A percentile compares a stretch with the other conserved stretches of the same genome.
phyloP scores from a whole-genome alignment of 2,888 invertebrate genomes.

The Meloe dianella region DNA sequence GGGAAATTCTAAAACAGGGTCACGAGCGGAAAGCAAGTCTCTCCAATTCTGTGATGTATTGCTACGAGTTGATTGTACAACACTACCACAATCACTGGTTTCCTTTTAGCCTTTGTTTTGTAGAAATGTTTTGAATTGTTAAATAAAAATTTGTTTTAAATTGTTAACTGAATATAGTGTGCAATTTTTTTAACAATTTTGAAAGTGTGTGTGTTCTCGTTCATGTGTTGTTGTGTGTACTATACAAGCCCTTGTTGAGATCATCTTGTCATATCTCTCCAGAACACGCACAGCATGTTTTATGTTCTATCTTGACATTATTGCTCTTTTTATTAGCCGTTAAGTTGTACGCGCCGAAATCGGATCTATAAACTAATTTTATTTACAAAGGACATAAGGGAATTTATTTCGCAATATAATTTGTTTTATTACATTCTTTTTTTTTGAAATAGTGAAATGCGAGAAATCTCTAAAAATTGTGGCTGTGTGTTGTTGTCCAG shows the following conservation, averaged over 20 bases:
- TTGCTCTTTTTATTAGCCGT: constrained; percentile 58
- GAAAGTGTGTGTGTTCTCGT: constrained; percentile 1
- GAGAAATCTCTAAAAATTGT: neutral
- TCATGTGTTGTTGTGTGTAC: too few species aligned
- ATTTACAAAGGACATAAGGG: constrained; percentile 32
- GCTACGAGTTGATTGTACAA: constrained; percentile 25
- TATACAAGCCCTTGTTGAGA: constrained; percentile 26
- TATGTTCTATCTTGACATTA: constrained; percentile 55
- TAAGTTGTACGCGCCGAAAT: constrained; percentile 52
- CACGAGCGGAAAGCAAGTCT: constrained; percentile 46
- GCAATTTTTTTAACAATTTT: neutral
- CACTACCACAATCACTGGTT: constrained; percentile 17
- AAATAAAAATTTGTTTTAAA: constrained; percentile 12
- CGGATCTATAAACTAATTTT: constrained; percentile 44
- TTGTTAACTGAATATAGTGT: too few species aligned
- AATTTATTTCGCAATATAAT: constrained; percentile 34
- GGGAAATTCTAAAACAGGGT: constrained; percentile 40
- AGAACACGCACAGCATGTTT: constrained; percentile 56
- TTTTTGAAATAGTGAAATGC: constrained; percentile 1
- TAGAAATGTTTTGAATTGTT: constrained; percentile 19
- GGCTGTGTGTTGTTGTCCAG: constrained; percentile 11
- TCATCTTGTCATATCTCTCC: constrained; percentile 54
- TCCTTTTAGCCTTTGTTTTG: constrained; percentile 28
- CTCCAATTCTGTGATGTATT: constrained; percentile 46
- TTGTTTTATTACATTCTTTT: constrained; percentile 22